These are phyloP conservation scores for Hypomesus transpacificus DNA, from an alignment of 2,113 vertebrate species.

Conservation along the genomic window DNA sequence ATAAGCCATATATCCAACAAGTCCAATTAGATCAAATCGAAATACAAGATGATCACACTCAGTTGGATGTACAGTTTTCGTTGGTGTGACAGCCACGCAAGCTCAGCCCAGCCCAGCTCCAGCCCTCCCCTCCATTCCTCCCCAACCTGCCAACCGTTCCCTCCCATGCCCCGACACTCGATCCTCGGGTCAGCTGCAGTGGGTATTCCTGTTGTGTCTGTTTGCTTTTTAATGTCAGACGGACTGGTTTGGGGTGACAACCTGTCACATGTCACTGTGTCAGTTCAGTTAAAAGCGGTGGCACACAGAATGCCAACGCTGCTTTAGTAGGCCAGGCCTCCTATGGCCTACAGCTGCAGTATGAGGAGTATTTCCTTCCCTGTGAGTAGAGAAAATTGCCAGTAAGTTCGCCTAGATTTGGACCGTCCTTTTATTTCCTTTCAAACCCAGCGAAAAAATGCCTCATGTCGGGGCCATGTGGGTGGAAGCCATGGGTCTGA, in stretches of 20 bases:
- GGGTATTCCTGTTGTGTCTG: constrained; percentile 65
- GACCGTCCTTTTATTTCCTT: neutral
- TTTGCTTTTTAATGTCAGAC: constrained; percentile 64
- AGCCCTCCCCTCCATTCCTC: constrained; percentile 11
- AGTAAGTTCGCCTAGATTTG: constrained; percentile 4
- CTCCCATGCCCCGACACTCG: constrained; percentile 60
- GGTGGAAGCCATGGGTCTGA: constrained; percentile 3
- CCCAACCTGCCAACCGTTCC: constrained; percentile 20
- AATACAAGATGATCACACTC: no score
- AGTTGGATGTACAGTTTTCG: no score
- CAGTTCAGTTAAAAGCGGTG: constrained; percentile 22
- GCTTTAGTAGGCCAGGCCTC: neutral
- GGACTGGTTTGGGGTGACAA: constrained; percentile 57
- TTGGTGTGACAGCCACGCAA: neutral
- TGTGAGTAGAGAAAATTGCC: neutral
- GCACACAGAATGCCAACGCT: neutral
- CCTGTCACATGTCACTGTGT: constrained; percentile 62
- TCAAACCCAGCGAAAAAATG: neutral
- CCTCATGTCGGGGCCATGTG: neutral
- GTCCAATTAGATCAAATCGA: no score
- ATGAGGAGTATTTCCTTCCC: constrained; percentile 18
- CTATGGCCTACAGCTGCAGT: constrained; percentile 3
- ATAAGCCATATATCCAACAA: no score
- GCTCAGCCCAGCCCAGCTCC: constrained; percentile 19
- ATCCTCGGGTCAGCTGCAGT: constrained; percentile 70